Conservation (phyloP, 2,797 vertebrate genomes). For the Thunnus albacares region DNA sequence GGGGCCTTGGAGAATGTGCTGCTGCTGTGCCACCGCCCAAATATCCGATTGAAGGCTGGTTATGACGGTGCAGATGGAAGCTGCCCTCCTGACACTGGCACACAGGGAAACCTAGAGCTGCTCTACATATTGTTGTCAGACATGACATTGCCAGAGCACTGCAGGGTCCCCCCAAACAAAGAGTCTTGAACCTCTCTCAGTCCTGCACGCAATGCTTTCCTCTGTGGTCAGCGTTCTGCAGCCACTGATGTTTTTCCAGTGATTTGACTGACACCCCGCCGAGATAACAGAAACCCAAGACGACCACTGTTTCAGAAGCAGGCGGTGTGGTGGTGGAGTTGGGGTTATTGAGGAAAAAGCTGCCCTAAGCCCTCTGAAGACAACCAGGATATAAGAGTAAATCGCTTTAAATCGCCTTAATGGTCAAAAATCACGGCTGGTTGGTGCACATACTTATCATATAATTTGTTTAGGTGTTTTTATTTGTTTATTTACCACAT, state of each 20-base stretch:
- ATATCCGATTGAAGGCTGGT: slow-evolving; percentile 59
- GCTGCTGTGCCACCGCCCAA: slow-evolving; percentile 37
- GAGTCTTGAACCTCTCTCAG: not conserved
- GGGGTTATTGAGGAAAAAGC: slow-evolving; percentile 57
- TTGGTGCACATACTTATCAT: not conserved
- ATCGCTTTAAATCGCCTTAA: slow-evolving; percentile 11
- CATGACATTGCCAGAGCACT: slow-evolving; percentile 2
- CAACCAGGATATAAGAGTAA: slow-evolving; percentile 52
- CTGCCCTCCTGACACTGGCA: slow-evolving; percentile 70
- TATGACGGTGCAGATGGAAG: slow-evolving; percentile 72
- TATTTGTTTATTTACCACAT: slow-evolving; percentile 21
- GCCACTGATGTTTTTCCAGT: slow-evolving; percentile 49
- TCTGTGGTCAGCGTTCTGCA: slow-evolving; percentile 51
- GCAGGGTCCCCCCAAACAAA: not conserved
- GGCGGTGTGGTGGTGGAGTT: not conserved
- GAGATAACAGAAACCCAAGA: slow-evolving; percentile 52
- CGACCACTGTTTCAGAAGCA: not conserved
- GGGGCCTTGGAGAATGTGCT: slow-evolving; percentile 65
- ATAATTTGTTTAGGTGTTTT: slow-evolving; percentile 9
- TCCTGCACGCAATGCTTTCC: slow-evolving; percentile 60
- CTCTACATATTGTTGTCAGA: not conserved
- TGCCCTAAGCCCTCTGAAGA: slow-evolving; percentile 48
- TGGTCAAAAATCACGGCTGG: not conserved
- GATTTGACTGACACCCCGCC: slow-evolving; percentile 54
- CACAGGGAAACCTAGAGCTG: slow-evolving; percentile 12